Conservation (phyloP, 2,797 vertebrate genomes). For the Molossus alvarezi region DNA sequence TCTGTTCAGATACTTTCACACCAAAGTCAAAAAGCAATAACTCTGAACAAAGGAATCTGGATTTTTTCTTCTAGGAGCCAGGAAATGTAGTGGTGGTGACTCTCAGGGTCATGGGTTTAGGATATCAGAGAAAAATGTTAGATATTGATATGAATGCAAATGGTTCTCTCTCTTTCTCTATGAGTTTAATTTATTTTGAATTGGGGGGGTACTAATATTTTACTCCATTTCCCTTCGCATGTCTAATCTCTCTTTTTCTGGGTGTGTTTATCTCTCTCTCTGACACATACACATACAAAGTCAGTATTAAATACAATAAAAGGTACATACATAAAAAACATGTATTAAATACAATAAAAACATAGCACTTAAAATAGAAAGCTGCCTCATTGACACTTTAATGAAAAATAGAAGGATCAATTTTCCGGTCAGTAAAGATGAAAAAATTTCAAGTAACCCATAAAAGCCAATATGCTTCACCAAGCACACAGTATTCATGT, state of each 20-base stretch:
- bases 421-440: conserved; percentile 59
- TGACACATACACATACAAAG: conserved; percentile 52
- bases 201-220: background rate
- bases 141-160: conserved; percentile 41
- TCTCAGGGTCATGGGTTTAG: background rate
- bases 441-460: conserved; percentile 70
- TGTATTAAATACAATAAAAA: conserved; percentile 66
- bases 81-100: background rate
- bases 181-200: conserved; percentile 50
- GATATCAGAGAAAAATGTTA: conserved; percentile 23
- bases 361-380: conserved; percentile 55
- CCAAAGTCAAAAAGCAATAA: conserved; percentile 47
- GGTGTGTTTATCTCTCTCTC: conserved; percentile 10
- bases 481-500: background rate
- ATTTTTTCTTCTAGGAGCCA: conserved; percentile 30
- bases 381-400: conserved; percentile 12
- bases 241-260: conserved; percentile 47
- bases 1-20: conserved; percentile 17
- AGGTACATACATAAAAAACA: conserved; percentile 45
- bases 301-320: conserved; percentile 49
- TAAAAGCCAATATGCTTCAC: background rate
- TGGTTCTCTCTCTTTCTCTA: conserved; percentile 29
- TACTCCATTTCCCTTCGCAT: conserved; percentile 30
- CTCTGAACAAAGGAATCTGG: conserved; percentile 1
- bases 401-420: conserved; percentile 56